Base-by-base conservation (phyloP, 2,888 invertebrate species). In the Ypsolopha scabrella region DNA sequence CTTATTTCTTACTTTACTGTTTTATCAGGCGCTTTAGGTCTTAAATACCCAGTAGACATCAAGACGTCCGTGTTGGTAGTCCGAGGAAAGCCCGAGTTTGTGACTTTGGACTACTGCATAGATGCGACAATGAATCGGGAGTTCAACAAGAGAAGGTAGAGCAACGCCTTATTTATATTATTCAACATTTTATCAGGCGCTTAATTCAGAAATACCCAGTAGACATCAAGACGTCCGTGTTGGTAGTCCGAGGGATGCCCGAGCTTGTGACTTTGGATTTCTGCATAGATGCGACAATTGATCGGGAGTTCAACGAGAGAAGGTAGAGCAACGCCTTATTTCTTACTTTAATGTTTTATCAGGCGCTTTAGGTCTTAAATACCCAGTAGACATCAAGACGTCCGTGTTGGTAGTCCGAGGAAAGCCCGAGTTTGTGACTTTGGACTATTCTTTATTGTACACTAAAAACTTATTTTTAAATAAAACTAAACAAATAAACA, bases 31-130 rank as follows among this genome's bases (percentile, higher is more conserved):
- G 13, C 73, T 76, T 41, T 85, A 95, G 95, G 93, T 94, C 65
- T n/a, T n/a, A 88, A 90, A 58, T 93, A 94, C 64, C 92, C 92
- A 47, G 92, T 92, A 48, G 93, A 94, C 67, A 95, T 96, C 54
- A 93, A 92, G 71, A 95, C 95, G 0, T 95, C 95, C 7, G 93
- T 96, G 54, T 80, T 96, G 51, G 93, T 92, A 65, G 92, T 94
- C 39, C 88, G 90, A 53, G 94, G 94, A 6, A 90, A 90, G 61
- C 91, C 95, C 1, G 88, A 90, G 48, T 86, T 95, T 68, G 92
- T 96, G 0, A 93, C 94, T 4, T 79, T 96, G 66, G 96, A 96
- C 76, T 96, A 96, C 73, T 87, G 90, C 60, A 93, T 96, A 62
- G 90, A 90, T 59, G 88, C 89, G 41, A 85, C 88, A 0, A 67